These are phyloP conservation scores for Drosophila rellima DNA, from an alignment of 2,888 invertebrate genomes.

Conservation along the genomic window DNA sequence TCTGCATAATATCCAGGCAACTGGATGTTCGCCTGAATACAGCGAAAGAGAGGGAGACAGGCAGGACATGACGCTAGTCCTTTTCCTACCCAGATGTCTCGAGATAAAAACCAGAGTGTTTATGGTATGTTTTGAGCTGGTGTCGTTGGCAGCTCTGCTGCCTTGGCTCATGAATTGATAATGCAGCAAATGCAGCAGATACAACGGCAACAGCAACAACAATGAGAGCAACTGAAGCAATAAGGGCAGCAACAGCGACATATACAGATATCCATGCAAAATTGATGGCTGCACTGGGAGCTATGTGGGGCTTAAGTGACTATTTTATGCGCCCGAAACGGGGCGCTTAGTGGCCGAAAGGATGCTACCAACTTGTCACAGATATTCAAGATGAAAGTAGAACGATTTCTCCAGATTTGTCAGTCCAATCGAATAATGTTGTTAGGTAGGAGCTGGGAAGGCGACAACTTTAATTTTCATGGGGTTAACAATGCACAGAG, in stretches of 20 bases:
- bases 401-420: conserved; percentile 16
- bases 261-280: conserved; percentile 59
- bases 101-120: conserved; percentile 64
- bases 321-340: conserved; percentile 41
- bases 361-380: neutral
- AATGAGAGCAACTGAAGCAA: conserved; percentile 17
- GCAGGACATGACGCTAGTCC: conserved; percentile 8
- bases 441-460: neutral
- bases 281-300: conserved; percentile 64
- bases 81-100: conserved; percentile 12
- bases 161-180: conserved; percentile 72
- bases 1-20: conserved; percentile 17
- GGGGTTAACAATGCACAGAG: conserved; percentile 23
- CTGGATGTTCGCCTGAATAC: conserved; percentile 26
- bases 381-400: conserved; percentile 16
- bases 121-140: conserved; percentile 60
- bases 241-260: conserved; percentile 26
- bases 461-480: conserved; percentile 31
- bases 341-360: conserved; percentile 8
- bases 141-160: conserved; percentile 52
- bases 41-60: neutral
- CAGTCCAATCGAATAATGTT: conserved; percentile 7
- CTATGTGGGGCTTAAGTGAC: conserved; percentile 30
- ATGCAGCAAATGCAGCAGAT: conserved; percentile 69
- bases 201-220: conserved; percentile 33